Conservation (phyloP, 2,113 vertebrate species). For the Nycticryphes semicollaris region DNA sequence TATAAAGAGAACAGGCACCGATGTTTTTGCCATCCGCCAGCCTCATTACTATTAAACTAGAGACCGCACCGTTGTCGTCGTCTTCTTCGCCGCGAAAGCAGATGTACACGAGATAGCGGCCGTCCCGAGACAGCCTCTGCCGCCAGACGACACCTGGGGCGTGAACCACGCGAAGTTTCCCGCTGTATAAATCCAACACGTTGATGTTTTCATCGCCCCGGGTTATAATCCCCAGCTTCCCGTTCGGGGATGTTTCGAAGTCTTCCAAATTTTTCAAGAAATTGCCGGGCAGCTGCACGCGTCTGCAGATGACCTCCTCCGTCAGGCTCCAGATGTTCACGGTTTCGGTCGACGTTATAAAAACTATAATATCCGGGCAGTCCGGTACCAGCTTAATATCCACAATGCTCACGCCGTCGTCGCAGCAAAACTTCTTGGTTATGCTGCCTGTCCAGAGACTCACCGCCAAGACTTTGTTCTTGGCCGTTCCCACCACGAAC, state of each 20-base stretch:
- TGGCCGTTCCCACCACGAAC: constrained; percentile 92
- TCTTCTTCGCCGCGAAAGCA: constrained; percentile 93
- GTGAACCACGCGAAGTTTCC: constrained; percentile 91
- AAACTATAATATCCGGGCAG: constrained; percentile 92
- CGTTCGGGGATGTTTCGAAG: constrained; percentile 97
- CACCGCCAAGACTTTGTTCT: constrained; percentile 95
- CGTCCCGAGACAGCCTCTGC: constrained; percentile 92
- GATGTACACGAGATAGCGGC: constrained; percentile 96
- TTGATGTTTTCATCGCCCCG: constrained; percentile 96
- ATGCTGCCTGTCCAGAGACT: constrained; percentile 98
- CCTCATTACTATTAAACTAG: constrained; percentile 95
- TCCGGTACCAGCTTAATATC: constrained; percentile 95
- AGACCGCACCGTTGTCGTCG: constrained; percentile 88
- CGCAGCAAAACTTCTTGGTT: constrained; percentile 96
- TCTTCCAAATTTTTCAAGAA: constrained; percentile 95
- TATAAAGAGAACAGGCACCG: constrained; percentile 97
- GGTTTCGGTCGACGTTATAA: constrained; percentile 93
- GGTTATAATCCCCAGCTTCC: constrained; percentile 94
- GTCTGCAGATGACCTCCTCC: constrained; percentile 92
- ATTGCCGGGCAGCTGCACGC: constrained; percentile 90
- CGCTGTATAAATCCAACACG: constrained; percentile 92
- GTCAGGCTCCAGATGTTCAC: constrained; percentile 96
- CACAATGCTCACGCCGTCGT: constrained; percentile 93
- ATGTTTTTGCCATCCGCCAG: constrained; percentile 97
- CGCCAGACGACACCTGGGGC: constrained; percentile 92